A percentile compares a stretch with the other conserved stretches of the same genome.
Conservation (phyloP, 1,140 invertebrate genomes). For the Drosophila sulfurigaster region DNA sequence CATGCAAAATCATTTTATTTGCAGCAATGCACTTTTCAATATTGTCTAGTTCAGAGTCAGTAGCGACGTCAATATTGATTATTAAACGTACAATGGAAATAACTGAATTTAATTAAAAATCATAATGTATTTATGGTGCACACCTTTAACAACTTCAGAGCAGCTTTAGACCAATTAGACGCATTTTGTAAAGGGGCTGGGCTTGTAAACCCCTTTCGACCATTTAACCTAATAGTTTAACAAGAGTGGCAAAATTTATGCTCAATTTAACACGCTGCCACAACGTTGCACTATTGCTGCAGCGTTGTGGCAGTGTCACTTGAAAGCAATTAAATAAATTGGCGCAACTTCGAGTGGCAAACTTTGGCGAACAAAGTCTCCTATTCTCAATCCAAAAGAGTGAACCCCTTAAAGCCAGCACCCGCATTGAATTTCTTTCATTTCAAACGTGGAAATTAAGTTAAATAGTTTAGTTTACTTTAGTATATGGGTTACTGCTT, state of each 20-base stretch:
- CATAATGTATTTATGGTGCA: background rate
- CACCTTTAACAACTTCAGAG: slow-evolving; percentile 5
- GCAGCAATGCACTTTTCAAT: too few relatives aligned
- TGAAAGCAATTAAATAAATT: slow-evolving; percentile 62
- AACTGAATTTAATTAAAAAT: slow-evolving; percentile 1
- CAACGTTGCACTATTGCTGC: too few relatives aligned
- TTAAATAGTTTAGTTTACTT: slow-evolving; percentile 68
- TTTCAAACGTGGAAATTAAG: slow-evolving; percentile 54
- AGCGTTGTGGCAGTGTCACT: slow-evolving; percentile 34
- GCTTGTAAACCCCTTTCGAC: slow-evolving; percentile 10
- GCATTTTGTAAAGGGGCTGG: slow-evolving; percentile 21
- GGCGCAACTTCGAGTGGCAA: slow-evolving; percentile 57
- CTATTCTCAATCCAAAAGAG: slow-evolving; percentile 37
- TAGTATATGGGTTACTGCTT: slow-evolving; percentile 42
- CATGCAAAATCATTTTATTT: too few relatives aligned
- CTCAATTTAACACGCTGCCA: slow-evolving; percentile 62
- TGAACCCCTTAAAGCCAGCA: slow-evolving; percentile 39
- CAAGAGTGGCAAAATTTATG: slow-evolving; percentile 60
- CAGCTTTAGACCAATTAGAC: slow-evolving; percentile 24
- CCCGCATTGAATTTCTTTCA: slow-evolving; percentile 43
- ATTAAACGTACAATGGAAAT: too few relatives aligned
- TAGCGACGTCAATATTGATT: too few relatives aligned
- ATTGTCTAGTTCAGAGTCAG: too few relatives aligned
- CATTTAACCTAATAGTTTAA: slow-evolving; percentile 44
- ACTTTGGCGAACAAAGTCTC: slow-evolving; percentile 54